Conservation (phyloP, 2,113 vertebrate genomes). For the Fulica atra region DNA sequence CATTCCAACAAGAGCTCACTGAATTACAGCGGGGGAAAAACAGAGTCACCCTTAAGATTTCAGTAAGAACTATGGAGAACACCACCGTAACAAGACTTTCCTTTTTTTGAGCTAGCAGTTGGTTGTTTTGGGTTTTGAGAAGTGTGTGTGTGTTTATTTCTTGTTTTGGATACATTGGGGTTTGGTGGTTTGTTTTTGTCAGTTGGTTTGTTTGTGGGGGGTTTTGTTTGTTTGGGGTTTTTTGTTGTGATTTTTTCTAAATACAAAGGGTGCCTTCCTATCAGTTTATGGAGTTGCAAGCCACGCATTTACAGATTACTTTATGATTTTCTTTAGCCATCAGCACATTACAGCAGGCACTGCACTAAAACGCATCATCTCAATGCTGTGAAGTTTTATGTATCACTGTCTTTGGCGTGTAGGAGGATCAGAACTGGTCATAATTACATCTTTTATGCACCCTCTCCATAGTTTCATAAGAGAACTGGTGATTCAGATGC, state of each 20-base stretch:
- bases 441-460: neutral
- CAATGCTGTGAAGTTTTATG: neutral
- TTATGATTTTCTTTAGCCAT: neutral
- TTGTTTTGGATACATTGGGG: fast-evolving
- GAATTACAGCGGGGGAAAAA: neutral
- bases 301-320: neutral
- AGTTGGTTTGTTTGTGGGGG: neutral
- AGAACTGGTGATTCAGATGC: neutral
- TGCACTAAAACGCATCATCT: neutral
- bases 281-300: neutral
- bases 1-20: neutral
- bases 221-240: neutral
- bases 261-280: neutral
- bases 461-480: neutral
- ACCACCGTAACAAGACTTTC: neutral
- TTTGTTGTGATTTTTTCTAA: neutral
- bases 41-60: neutral
- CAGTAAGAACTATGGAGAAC: neutral
- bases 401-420: neutral
- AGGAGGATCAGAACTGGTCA: neutral
- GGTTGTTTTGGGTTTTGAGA: neutral
- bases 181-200: neutral
- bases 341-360: neutral
- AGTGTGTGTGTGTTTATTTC: neutral
- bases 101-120: neutral